These are phyloP conservation scores for Gephyroberyx darwinii DNA, from an alignment of 2,797 vertebrate genomes.

Conservation along the genomic window DNA sequence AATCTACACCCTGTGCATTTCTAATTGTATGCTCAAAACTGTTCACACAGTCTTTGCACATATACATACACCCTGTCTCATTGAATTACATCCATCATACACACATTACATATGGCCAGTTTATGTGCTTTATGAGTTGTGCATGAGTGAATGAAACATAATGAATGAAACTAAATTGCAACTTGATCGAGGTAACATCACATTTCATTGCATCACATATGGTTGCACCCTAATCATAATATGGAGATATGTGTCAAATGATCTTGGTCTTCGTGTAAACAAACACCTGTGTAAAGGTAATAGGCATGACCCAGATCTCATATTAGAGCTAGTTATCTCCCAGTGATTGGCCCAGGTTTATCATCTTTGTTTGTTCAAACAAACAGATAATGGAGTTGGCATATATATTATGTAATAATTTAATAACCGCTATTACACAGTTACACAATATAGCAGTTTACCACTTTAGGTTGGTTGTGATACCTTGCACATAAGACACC, in stretches of 20 bases:
- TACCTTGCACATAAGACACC: constrained; percentile 56
- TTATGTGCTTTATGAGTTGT: constrained; percentile 4
- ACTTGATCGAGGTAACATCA: neutral
- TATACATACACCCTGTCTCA: constrained; percentile 34
- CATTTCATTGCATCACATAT: neutral
- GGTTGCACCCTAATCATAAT: neutral
- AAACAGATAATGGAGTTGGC: neutral
- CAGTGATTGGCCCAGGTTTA: neutral
- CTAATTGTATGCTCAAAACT: constrained; percentile 49
- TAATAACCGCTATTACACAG: neutral
- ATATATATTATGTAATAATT: neutral
- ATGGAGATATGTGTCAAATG: neutral
- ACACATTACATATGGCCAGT: constrained; percentile 7
- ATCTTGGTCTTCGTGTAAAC: neutral
- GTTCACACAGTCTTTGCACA: constrained; percentile 17
- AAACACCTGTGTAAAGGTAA: neutral
- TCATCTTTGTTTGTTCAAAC: neutral
- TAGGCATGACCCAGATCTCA: neutral
- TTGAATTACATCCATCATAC: constrained; percentile 7
- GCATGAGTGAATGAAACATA: neutral
- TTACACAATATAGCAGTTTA: neutral
- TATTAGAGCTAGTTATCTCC: no score
- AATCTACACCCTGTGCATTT: constrained; percentile 33
- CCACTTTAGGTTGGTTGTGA: constrained; percentile 44
- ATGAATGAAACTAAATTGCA: neutral